These are phyloP conservation scores for Manduca sexta DNA, from an alignment of 1,140 invertebrate genomes.

Conservation along the genomic window DNA sequence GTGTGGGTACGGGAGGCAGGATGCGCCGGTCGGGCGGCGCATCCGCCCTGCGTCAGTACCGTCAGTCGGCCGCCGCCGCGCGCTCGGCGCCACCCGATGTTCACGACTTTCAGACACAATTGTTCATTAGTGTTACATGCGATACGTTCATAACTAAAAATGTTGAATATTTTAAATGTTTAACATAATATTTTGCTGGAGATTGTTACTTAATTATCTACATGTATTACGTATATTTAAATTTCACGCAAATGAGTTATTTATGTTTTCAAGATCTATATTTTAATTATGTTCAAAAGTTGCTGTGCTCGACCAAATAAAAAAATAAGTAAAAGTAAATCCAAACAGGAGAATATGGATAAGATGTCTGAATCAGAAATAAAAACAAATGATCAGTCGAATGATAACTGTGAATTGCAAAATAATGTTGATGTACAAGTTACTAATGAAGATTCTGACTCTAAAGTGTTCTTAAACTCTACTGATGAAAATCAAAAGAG, in stretches of 20 bases:
- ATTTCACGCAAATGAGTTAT: conserved; percentile 16
- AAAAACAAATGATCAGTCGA: conserved; percentile 18
- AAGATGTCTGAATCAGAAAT: conserved; percentile 16
- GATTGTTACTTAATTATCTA: conserved; percentile 31
- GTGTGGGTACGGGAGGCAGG: conserved; percentile 38
- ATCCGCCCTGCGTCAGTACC: conserved; percentile 67
- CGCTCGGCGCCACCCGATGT: conserved; percentile 60
- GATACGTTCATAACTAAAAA: conserved; percentile 8
- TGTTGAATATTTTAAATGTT: neutral
- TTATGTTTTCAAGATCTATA: conserved; percentile 21
- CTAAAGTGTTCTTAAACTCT: neutral
- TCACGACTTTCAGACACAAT: conserved; percentile 27
- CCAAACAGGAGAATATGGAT: conserved; percentile 52
- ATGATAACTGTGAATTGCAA: conserved; percentile 1
- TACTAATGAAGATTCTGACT: neutral
- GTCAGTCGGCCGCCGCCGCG: conserved; percentile 67
- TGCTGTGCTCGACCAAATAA: conserved; percentile 69
- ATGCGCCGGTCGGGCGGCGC: conserved; percentile 63
- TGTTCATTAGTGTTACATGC: conserved; percentile 22
- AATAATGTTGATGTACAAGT: conserved; percentile 17
- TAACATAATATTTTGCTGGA: neutral
- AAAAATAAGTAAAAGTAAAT: conserved; percentile 65
- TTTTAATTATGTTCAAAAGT: conserved; percentile 72
- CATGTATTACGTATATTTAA: conserved; percentile 31
- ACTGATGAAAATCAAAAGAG: conserved; percentile 3